Percentiles rank a stretch among this genome's conserved stretches.
phyloP scores from a whole-genome alignment of 2,888 invertebrate species.

The Diachrysia chrysitis region DNA sequence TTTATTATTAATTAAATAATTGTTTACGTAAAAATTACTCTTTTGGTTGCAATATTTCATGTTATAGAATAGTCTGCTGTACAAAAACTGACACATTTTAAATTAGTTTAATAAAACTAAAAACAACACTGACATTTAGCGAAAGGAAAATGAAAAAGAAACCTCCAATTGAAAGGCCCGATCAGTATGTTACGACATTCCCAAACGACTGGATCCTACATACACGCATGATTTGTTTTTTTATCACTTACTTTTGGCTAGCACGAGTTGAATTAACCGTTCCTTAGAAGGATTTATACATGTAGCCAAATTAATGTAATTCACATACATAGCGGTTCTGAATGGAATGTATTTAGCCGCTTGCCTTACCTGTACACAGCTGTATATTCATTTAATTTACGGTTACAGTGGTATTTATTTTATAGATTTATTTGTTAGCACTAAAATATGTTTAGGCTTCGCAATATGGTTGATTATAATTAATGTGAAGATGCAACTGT shows the following conservation, averaged over 20 bases:
- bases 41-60: too few relatives aligned
- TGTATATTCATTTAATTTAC: background rate
- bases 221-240: conserved; percentile 45
- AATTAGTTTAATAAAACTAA: background rate
- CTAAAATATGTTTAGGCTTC: background rate
- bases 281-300: conserved; percentile 14
- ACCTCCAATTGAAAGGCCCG: conserved; percentile 14
- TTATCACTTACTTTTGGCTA: conserved; percentile 29
- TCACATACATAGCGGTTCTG: conserved; percentile 2
- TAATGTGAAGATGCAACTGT: background rate
- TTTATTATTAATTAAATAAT: too few relatives aligned
- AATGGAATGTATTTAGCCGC: background rate
- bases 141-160: conserved; percentile 18
- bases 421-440: background rate
- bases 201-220: conserved; percentile 9
- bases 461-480: background rate
- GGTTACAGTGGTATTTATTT: background rate
- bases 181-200: conserved; percentile 39
- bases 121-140: background rate
- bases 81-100: too few relatives aligned
- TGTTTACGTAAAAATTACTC: too few relatives aligned
- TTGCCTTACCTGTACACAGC: background rate
- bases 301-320: conserved; percentile 37
- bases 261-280: conserved; percentile 28
- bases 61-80: too few relatives aligned